These are phyloP conservation scores for Girardinichthys multiradiatus DNA, from an alignment of 2,113 vertebrate genomes.

Conservation along the genomic window DNA sequence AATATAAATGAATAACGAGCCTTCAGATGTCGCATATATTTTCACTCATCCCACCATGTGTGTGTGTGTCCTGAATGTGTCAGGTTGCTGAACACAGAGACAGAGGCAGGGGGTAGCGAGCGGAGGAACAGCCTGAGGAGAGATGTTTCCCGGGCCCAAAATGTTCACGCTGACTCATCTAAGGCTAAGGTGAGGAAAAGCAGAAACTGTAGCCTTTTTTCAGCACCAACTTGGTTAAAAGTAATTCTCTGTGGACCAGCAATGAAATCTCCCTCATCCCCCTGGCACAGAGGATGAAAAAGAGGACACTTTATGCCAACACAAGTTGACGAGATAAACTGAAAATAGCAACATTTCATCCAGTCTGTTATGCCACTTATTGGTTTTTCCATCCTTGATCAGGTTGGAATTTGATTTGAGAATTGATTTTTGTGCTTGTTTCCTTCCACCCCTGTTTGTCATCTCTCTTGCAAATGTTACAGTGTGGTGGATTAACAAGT, in stretches of 20 bases:
- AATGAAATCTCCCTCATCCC: not conserved
- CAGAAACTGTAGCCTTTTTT: conserved; percentile 6
- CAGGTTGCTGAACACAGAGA: conserved; percentile 64
- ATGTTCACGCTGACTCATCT: conserved; percentile 49
- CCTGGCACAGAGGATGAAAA: not conserved
- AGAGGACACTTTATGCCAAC: not conserved
- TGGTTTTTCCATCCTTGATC: conserved; percentile 20
- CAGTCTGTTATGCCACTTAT: conserved; percentile 5
- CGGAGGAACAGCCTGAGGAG: conserved; percentile 69
- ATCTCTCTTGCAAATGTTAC: conserved; percentile 34
- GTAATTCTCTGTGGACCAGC: conserved; percentile 1
- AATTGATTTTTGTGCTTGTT: conserved; percentile 29
- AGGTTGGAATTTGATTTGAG: conserved; percentile 6
- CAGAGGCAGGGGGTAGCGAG: conserved; percentile 59
- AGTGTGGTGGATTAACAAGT: conserved; percentile 37
- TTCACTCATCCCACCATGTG: conserved; percentile 15
- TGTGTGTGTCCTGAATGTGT: conserved; percentile 23
- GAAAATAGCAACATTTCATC: conserved; percentile 24
- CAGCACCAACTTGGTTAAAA: not conserved
- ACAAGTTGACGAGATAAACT: not conserved
- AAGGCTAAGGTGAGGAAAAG: conserved; percentile 66
- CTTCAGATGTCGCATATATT: not conserved
- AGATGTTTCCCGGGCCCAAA: conserved; percentile 53
- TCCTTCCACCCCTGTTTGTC: conserved; percentile 22
- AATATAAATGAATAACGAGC: not conserved